Base-by-base conservation (phyloP, 2,113 vertebrate species). In the Gambusia affinis region DNA sequence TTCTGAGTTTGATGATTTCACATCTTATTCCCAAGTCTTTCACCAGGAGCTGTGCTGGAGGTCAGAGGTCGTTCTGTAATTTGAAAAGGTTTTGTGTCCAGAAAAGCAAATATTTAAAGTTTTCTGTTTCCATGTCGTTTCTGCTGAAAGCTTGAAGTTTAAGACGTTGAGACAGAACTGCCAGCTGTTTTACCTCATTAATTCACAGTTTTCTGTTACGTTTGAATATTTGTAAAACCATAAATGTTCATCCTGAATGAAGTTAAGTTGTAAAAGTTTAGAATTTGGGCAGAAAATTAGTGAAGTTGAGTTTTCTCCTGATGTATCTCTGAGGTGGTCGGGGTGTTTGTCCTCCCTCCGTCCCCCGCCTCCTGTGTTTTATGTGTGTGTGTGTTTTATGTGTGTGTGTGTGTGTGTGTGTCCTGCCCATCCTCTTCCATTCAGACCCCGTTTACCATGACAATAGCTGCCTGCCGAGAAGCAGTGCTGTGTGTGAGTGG, bases 391-490 rank as follows among this genome's bases (percentile, higher is more conserved):
- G 89, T 93, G 39, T 37, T 8, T 37, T 42, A 12, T 42, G 39
- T 42, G 39, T 42, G 39, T 42, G 39, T 42, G 39, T 42, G 39
- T 42, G 39, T 91, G 88, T 93, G 85, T 91, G 87, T 91, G 88
- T 93, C 90, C 92, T 93, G 88, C 85, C 92, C 89, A 88, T 90
- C 92, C 84, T 88, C 81, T 89, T 87, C 83, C 85, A 89, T 92
- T 92, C 91, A 94, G 79, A 71, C 75, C 72, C 60, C n/a, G 64
- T 87, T 94, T 94, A 93, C 67, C 93, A 95, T 94, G 66, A 94
- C 92, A 95, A 95, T 89, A 70, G 89, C 71, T 65, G 85, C 90
- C 90, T 92, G 93, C 86, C 51, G 92, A 80, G 92, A 89, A 73
- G 63, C 73, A 88, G 89, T 87, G 86, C 90, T 86, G 79, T 83